Evolutionary conservation across 2,888 invertebrate genomes (phyloP), one percentile per base, ranked within the genome.

Genomic region (Leuctra nigra): DNA sequence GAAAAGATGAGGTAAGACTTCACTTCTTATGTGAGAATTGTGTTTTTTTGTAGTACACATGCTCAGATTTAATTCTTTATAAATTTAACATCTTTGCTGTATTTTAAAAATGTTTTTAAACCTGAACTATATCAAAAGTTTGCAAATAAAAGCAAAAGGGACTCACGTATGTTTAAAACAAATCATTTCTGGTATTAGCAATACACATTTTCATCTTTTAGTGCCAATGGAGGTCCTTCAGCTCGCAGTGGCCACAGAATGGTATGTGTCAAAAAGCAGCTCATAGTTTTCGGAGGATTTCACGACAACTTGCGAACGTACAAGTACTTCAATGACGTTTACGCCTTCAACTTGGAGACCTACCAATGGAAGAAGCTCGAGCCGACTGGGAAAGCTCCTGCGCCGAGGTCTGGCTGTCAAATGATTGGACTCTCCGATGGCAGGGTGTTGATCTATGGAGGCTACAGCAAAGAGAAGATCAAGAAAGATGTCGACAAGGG

Each of bases 251-350:
- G 96, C 0, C 95, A 96, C 71, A 78, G 95, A 59, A 96, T 96
- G 94, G 82, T 84, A 1, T 77, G 80, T 1, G 69, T 82, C 1
- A 91, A 90, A 62, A 90, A 89, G 63, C 83, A 84, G 65, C 71
- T 96, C 1, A 74, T 91, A 60, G 75, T 95, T 4, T 95, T 95
- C 75, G 95, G 95, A 1, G 96, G 96, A 1, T 96, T 93, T 72
- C 83, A 88, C 67, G 95, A 96, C 72, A 94, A 91, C 70, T 79
- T 87, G 1, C 78, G 89, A 56, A 87, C 89, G 59, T 93, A 87
- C 69, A 86, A 86, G 64, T 96, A 95, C 74, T 91, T 82, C 69
- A 94, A 94, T 70, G 96, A 96, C 69, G 70, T 92, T 1, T 79
- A 89, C 71, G 71, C 82, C 29, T 95, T 96, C 73, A 84, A 89